Evolutionary conservation across 2,888 invertebrate genomes (phyloP), one percentile per base, ranked within the genome.

Genomic region (Scaptomyza flava): DNA sequence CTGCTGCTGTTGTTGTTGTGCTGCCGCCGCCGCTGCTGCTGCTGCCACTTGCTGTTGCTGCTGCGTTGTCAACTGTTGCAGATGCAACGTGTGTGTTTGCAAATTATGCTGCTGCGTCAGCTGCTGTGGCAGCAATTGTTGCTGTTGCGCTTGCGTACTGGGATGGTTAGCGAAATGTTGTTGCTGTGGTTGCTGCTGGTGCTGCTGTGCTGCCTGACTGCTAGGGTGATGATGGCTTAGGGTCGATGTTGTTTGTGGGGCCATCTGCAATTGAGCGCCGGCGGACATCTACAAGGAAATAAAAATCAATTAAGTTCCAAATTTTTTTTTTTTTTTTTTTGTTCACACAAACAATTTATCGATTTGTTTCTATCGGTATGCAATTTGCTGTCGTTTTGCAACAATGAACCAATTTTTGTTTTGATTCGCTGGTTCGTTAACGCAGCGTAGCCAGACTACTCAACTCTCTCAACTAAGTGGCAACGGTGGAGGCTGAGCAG

Each of bases 181-280:
- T 48, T 71, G 74, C 52, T 77, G 85, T 60, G 60, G 72, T 36
- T 62, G 83, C 52, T 68, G 84, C 42, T 62, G 80, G 6, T 69
- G 89, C 36, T 83, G 51, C 36, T 51, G 38, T 72, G 91, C 79
- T 87, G 85, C 70, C 74, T 78, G 74, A 72, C 72, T 76, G 69
- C 79, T 81, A 48, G 89, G 87, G 83, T 90, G 91, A 85, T 91
- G 92, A 90, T 91, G 92, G 89, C 90, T 90, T 91, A 91, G 87
- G 86, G 91, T 86, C 86, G 91, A 92, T 93, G 96, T 96, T 93
- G 96, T 96, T 95, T 97, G 97, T 93, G 97, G 97, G 96, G 97
- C 97, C 97, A 97, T 97, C 96, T 97, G 97, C 96, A 97, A 95
- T 95, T 97, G 97, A 94, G 97, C 96, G 94, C 97, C 97, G 95